Evolutionary conservation across 2,113 vertebrate genomes (phyloP).

Genomic region (Stomatorhinus ivindoensis): DNA sequence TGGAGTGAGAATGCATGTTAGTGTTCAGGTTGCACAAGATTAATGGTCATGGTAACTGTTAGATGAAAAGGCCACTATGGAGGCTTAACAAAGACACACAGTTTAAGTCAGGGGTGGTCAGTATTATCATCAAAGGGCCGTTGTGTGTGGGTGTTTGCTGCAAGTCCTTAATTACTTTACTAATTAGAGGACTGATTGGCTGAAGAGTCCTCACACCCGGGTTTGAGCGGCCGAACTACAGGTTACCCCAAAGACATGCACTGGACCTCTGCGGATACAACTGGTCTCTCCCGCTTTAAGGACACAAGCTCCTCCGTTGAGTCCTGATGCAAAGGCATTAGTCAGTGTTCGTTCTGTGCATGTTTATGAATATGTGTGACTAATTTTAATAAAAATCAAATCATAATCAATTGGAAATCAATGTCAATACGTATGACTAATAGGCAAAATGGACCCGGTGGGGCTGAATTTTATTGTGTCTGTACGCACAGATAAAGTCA

Average conservation of each 20-base stretch:
- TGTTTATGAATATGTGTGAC: neutral
- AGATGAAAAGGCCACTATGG: neutral
- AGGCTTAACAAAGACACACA: too few relatives aligned
- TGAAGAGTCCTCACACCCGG: neutral
- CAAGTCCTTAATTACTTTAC: neutral
- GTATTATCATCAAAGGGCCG: neutral
- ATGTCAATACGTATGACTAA: neutral
- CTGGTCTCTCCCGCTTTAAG: neutral
- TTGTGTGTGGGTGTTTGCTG: neutral
- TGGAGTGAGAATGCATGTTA: neutral
- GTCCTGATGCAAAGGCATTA: neutral
- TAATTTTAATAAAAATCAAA: neutral
- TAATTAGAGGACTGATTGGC: neutral
- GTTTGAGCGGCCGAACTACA: neutral
- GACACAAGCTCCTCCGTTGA: neutral
- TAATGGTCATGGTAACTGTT: neutral
- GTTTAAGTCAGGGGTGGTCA: neutral
- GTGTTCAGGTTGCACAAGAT: neutral
- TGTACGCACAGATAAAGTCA: neutral
- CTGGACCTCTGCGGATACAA: neutral
- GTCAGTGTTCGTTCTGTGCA: neutral
- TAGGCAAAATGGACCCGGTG: neutral
- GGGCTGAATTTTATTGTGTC: neutral
- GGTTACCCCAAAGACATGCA: neutral
- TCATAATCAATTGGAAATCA: neutral